Conservation (phyloP, 64 coral and sea anemone species). For the Montipora cactus region DNA sequence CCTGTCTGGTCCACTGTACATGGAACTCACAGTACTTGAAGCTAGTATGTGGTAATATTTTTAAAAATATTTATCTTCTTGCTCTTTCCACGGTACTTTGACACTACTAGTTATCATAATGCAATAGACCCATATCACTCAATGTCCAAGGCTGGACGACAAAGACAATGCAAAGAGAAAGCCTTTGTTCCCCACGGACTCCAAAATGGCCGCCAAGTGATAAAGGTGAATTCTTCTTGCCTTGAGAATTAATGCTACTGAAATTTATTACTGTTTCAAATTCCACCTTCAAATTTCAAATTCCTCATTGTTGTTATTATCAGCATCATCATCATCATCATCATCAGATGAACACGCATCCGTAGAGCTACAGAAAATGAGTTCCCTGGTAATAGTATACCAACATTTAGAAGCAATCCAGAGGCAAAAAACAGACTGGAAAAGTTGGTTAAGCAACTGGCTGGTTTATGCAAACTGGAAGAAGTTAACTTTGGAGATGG, state of each 20-base stretch:
- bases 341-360: not conserved
- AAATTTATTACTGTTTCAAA: not conserved
- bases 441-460: not conserved
- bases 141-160: too few relatives aligned
- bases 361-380: slow-evolving; percentile 15
- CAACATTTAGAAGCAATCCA: slow-evolving; percentile 20
- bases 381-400: not conserved
- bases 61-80: too few relatives aligned
- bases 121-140: too few relatives aligned
- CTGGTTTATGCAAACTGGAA: not conserved
- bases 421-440: not conserved
- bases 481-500: slow-evolving; percentile 26
- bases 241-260: not conserved
- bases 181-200: too few relatives aligned
- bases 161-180: too few relatives aligned
- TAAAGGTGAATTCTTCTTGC: not conserved
- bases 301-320: not conserved
- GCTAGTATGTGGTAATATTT: not conserved
- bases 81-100: too few relatives aligned
- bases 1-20: not conserved
- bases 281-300: not conserved
- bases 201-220: too few relatives aligned
- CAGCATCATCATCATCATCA: not conserved
- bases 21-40: not conserved
- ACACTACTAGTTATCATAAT: too few relatives aligned